phyloP scores from a whole-genome alignment of 2,888 invertebrate genomes.

The Drosophila ustulata region DNA sequence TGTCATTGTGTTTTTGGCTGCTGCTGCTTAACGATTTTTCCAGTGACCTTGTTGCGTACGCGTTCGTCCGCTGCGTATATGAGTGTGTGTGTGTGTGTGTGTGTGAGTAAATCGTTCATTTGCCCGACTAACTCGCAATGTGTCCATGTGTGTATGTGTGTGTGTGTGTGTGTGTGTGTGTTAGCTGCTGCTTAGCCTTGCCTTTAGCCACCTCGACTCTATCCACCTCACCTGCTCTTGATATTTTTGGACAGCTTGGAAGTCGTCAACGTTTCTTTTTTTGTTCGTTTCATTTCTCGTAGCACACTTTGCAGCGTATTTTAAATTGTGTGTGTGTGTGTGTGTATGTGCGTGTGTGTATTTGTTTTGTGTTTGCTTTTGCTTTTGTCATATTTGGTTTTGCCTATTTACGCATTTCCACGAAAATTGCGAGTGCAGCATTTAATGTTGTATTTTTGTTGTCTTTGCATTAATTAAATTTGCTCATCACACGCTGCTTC shows the following conservation, averaged over 20 bases:
- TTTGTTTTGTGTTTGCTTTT: slow-evolving; percentile 22
- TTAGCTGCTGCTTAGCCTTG: slow-evolving; percentile 56
- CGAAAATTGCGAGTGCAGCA: slow-evolving; percentile 41
- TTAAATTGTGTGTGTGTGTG: slow-evolving; percentile 14
- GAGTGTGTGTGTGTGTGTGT: slow-evolving; percentile 2
- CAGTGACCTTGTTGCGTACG: slow-evolving; percentile 85
- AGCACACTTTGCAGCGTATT: slow-evolving; percentile 64
- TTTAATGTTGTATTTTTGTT: slow-evolving; percentile 11
- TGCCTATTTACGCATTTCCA: slow-evolving; percentile 17
- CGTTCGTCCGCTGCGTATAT: slow-evolving; percentile 63
- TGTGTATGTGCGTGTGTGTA: slow-evolving; percentile 6
- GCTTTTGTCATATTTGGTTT: slow-evolving; percentile 12
- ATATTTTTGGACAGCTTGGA: slow-evolving; percentile 45
- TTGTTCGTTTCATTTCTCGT: slow-evolving; percentile 27
- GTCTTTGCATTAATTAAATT: slow-evolving; percentile 45
- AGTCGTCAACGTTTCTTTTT: slow-evolving; percentile 34
- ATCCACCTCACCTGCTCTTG: slow-evolving; percentile 38
- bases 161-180: slow-evolving; percentile 26
- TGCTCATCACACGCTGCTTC: slow-evolving; percentile 19
- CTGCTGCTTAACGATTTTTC: slow-evolving; percentile 84
- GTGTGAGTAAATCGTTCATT: slow-evolving; percentile 7
- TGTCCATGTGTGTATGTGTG: not conserved
- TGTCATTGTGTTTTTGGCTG: slow-evolving; percentile 24
- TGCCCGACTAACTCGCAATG: not conserved
- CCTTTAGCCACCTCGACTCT: slow-evolving; percentile 33